A percentile compares a stretch with the other conserved stretches of the same genome.
phyloP scores from a whole-genome alignment of 2,797 vertebrate species.

The Babyrousa celebensis region DNA sequence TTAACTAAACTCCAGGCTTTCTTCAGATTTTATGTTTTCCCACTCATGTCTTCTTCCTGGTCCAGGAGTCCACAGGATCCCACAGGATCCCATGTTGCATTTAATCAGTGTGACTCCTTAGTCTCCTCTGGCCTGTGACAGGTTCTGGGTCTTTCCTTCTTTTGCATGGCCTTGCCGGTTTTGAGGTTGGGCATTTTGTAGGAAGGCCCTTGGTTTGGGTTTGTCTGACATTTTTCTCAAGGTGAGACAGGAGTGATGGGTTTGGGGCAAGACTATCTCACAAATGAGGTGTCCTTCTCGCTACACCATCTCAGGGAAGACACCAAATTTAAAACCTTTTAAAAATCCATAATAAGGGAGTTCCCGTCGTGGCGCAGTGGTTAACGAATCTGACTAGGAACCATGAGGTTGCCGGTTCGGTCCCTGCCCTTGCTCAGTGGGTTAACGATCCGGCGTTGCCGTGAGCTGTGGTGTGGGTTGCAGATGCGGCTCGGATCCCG shows the following conservation, averaged over 20 bases:
- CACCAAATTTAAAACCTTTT: not conserved
- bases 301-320: not conserved
- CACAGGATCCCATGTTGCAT: accelerated
- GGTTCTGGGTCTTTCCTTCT: not conserved
- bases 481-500: too few relatives aligned
- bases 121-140: not conserved
- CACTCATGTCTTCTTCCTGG: not conserved
- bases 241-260: not conserved
- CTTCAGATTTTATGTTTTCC: not conserved
- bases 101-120: not conserved
- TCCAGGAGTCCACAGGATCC: not conserved
- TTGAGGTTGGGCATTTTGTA: not conserved
- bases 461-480: too few relatives aligned
- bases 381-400: too few relatives aligned
- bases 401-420: too few relatives aligned
- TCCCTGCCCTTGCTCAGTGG: too few relatives aligned
- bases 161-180: not conserved
- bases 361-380: too few relatives aligned
- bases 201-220: not conserved
- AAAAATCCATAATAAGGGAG: not conserved
- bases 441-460: too few relatives aligned
- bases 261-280: not conserved
- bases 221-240: not conserved
- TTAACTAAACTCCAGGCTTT: not conserved
- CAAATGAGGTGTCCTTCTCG: not conserved